These are phyloP conservation scores for Ameiurus melas DNA, from an alignment of 2,113 vertebrate species.

Conservation along the genomic window DNA sequence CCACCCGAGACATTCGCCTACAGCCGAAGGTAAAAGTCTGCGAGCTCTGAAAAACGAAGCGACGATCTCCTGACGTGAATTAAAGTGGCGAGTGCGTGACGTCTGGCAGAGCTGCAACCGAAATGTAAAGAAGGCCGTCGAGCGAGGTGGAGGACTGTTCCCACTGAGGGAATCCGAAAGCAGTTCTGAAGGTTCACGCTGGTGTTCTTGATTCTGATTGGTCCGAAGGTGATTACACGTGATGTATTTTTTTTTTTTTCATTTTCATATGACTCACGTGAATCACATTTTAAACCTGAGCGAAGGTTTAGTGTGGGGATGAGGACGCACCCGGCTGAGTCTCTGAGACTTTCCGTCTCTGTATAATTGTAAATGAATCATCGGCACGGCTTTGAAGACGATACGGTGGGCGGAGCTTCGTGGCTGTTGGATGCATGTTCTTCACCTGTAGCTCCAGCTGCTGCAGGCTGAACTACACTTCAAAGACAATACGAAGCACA, in stretches of 20 bases:
- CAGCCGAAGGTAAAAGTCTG: not conserved
- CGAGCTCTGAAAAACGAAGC: not conserved
- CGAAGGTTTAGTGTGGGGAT: not conserved
- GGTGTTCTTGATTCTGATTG: not conserved
- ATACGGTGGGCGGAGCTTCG: not conserved
- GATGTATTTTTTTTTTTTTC: not conserved
- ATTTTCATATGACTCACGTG: not conserved
- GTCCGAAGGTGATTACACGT: not conserved
- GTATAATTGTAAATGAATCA: not conserved
- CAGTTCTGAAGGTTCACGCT: not conserved
- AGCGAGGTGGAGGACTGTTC: not conserved
- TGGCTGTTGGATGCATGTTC: not conserved
- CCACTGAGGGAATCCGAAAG: not conserved
- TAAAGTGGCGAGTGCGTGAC: not conserved
- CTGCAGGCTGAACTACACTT: not conserved
- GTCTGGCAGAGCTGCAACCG: not conserved
- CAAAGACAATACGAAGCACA: not conserved
- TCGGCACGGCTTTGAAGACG: not conserved
- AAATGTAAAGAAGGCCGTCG: not conserved
- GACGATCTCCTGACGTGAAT: not conserved
- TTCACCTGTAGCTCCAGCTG: constrained; percentile 34
- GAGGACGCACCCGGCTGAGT: not conserved
- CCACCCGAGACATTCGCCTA: not conserved
- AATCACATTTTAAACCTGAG: not conserved
- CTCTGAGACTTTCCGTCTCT: not conserved